Evolutionary conservation across 2,113 vertebrate species (phyloP), one percentile per base, ranked within the genome.

Genomic region (Sander lucioperca): DNA sequence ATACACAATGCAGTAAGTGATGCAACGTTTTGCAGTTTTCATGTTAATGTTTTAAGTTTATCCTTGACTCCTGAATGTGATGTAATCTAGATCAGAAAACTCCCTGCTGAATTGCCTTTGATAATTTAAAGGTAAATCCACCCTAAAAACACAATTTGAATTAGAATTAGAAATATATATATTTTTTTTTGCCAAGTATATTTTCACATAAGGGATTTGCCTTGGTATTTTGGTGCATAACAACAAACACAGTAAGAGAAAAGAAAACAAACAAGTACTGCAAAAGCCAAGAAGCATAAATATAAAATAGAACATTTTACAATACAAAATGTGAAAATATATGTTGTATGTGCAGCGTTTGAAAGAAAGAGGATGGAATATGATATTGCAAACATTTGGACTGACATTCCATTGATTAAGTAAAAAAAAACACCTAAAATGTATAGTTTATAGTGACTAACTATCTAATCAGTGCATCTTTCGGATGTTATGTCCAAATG

Each of bases 11-110:
- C 76, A 86, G 72, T 61, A n/a, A 19, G 51, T 83, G 79, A 82
- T 83, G 84, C 47, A 86, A 85, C 33, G 18, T 23, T 67, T 68
- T 70, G 76, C 57, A 63, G 73, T 70, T 85, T 56, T 56, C 10
- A 72, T 72, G 74, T 47, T 51, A 48, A 62, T 63, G 62, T 61
- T 74, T 67, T 7, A 67, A 64, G 16, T 84, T 56, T 47, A 48
- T 80, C 47, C 63, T 58, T 48, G 43, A 57, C 56, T 76, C 57
- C 27, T 68, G 48, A n/a, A 16, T 75, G 61, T 88, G 84, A 86
- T 80, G 80, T 76, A 80, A 88, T 87, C 59, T 19, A 33, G 15
- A 88, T 79, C 65, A 79, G 57, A 86, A 74, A 5, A 59, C 21
- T 30, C 57, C 62, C 25, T 23, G 12, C 36, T 70, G 30, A 23